phyloP scores from a whole-genome alignment of 2,797 vertebrate species.

The Sphenodon punctatus region DNA sequence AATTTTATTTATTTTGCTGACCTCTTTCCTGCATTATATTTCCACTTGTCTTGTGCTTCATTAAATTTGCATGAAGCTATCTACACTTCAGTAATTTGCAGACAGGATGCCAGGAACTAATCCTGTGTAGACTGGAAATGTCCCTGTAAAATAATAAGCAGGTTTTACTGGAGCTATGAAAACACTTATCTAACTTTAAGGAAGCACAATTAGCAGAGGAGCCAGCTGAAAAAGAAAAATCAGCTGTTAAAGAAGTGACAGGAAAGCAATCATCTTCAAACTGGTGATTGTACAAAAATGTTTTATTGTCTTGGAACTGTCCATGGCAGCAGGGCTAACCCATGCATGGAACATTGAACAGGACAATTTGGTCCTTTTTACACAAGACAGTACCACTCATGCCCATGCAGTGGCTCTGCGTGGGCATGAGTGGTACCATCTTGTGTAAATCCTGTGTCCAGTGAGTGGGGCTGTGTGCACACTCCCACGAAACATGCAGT shows the following conservation, averaged over 20 bases:
- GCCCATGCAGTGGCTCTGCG: too few species aligned
- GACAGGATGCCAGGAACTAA: conserved; percentile 8
- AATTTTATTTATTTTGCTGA: conserved; percentile 9
- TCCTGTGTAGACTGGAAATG: conserved; percentile 15
- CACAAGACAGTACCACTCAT: too few species aligned
- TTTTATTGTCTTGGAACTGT: too few species aligned
- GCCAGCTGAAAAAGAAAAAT: background rate
- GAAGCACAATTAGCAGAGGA: background rate
- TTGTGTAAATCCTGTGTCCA: too few species aligned
- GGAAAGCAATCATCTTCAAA: background rate
- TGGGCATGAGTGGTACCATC: too few species aligned
- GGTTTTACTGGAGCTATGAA: background rate
- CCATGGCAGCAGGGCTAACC: too few species aligned
- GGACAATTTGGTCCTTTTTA: too few species aligned
- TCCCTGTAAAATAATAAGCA: background rate
- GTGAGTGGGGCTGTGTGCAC: too few species aligned
- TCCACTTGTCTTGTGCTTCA: conserved; percentile 54
- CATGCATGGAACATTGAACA: too few species aligned
- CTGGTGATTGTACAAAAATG: too few species aligned
- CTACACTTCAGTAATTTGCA: background rate
- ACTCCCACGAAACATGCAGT: too few species aligned
- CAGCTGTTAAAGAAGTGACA: background rate
- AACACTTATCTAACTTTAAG: background rate
- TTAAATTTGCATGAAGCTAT: conserved; percentile 58
- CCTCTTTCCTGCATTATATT: conserved; percentile 42